Evolutionary conservation across 1,140 invertebrate species (phyloP).

Genomic region (Trichoplusia ni): DNA sequence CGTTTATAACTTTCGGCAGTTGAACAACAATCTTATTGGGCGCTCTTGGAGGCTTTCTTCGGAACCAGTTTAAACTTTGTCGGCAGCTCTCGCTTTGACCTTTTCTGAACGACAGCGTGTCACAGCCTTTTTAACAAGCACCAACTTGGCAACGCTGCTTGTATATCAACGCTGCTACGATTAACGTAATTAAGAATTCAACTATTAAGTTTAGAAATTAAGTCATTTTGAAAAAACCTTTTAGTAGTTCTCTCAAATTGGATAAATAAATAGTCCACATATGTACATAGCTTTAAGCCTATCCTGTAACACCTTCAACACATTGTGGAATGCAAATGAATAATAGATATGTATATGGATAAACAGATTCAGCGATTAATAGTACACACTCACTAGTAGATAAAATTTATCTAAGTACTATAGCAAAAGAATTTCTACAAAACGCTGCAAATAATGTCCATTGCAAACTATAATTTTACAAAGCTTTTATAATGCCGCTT

Average conservation of each 20-base stretch:
- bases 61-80: constrained; percentile 39
- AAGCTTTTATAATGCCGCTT: neutral
- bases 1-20: constrained; percentile 13
- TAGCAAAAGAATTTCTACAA: neutral
- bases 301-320: too few species aligned
- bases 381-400: too few species aligned
- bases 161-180: neutral
- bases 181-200: neutral
- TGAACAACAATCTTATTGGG: constrained; percentile 22
- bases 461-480: neutral
- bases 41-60: constrained; percentile 32
- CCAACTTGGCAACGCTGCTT: too few species aligned
- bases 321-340: too few species aligned
- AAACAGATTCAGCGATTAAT: too few species aligned
- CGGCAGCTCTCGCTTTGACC: constrained; percentile 31
- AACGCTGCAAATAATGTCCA: neutral
- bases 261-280: too few species aligned
- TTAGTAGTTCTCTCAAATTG: too few species aligned
- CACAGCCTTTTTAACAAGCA: constrained; percentile 28
- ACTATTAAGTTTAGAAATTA: too few species aligned
- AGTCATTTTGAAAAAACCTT: too few species aligned
- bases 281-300: too few species aligned
- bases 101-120: constrained; percentile 27
- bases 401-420: neutral
- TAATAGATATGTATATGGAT: too few species aligned